Conservation (phyloP, 1,140 invertebrate genomes). For the Drosophila mayri region DNA sequence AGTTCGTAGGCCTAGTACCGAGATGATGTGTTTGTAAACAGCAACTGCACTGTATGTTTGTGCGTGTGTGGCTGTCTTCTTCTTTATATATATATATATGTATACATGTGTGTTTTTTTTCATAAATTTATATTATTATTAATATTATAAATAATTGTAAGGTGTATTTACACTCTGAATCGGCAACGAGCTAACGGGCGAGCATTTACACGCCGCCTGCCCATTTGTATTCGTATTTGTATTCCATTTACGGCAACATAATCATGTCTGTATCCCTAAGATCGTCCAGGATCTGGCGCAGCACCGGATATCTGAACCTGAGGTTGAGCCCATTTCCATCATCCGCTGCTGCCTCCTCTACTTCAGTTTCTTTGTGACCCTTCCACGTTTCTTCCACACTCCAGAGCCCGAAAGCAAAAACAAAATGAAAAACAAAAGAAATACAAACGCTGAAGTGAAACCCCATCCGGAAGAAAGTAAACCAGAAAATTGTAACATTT, state of each 20-base stretch:
- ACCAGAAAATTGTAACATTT: slow-evolving; percentile 62
- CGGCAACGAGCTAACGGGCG: slow-evolving; percentile 21
- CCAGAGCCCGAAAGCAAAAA: slow-evolving; percentile 14
- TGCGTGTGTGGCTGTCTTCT: slow-evolving; percentile 21
- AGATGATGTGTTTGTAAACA: slow-evolving; percentile 48
- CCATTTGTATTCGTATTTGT: slow-evolving; percentile 49
- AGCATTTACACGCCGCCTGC: slow-evolving; percentile 27
- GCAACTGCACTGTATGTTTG: slow-evolving; percentile 17
- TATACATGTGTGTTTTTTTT: slow-evolving; percentile 49
- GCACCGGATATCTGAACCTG: neutral
- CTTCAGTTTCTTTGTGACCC: slow-evolving; percentile 21
- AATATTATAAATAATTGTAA: slow-evolving; percentile 44
- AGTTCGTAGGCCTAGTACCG: slow-evolving; percentile 55
- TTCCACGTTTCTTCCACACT: slow-evolving; percentile 45
- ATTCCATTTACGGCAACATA: slow-evolving; percentile 48
- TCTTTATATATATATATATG: slow-evolving; percentile 64
- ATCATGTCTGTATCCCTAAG: slow-evolving; percentile 5
- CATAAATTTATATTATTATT: slow-evolving; percentile 50
- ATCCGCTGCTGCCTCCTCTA: slow-evolving; percentile 3
- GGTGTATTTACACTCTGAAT: slow-evolving; percentile 41
- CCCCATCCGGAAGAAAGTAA: slow-evolving; percentile 34
- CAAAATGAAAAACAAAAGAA: neutral
- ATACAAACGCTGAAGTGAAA: neutral
- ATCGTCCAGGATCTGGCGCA: neutral
- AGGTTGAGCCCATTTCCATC: neutral